Base-by-base conservation (phyloP, 2,888 invertebrate species). In the Parelbella ahira region DNA sequence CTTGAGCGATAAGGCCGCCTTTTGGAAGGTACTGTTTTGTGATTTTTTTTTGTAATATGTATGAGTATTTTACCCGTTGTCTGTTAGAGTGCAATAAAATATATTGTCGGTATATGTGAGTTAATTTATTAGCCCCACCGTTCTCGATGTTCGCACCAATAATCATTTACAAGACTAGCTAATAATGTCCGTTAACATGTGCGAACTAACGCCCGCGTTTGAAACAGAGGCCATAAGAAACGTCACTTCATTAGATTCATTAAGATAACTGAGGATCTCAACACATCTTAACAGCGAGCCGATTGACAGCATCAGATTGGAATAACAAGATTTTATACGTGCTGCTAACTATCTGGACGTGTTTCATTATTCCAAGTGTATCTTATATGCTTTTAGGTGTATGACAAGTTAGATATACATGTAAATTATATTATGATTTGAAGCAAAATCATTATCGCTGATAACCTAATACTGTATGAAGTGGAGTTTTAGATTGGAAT, bases 211-310 rank as follows among this genome's bases (percentile, higher is more conserved):
- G 63, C 55, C 46, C 48, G 56, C 58, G 58, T 61, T 68, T 60
- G 41, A 55, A 61, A 57, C 44, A 46, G 43, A 54, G 51, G 51
- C 56, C 59, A 58, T 59, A 53, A 65, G 58, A 60, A 66, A 64
- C 59, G 63, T 64, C 71, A 74, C 68, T 72, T 75, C 59, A 72
- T 70, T 63, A 62, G 57, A 49, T 54, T 50, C 61, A 58, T 67
- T 60, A 51, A 72, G 75, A 80, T 79, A 76, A 59, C 50, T 44
- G 39, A 60, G 60, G 42, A 36, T 33, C 38, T 49, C 44, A 37
- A 47, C 47, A 51, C 39, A 47, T 52, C 38, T 44, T 49, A 48
- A 53, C 47, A 30, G 12, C 20, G 45, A 37, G 32, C 29, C 41
- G 47, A 51, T 52, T 42, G 48, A 50, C 50, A 45, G 44, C 47